Conservation (phyloP, 2,797 vertebrate species). For the Pygocentrus nattereri region DNA sequence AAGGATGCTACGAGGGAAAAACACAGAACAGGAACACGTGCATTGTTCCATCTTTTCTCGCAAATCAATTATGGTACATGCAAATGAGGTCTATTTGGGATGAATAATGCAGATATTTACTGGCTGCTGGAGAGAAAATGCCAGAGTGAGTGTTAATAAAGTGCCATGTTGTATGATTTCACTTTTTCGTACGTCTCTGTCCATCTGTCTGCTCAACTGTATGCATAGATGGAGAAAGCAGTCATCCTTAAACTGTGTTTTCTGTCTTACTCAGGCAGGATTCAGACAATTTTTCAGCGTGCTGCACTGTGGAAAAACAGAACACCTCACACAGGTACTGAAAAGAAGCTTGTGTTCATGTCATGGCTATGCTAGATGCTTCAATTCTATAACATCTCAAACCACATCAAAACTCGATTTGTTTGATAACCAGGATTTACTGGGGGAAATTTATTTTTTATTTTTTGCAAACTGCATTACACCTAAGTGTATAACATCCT, state of each 20-base stretch:
- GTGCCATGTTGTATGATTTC: conserved; percentile 25
- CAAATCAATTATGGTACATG: conserved; percentile 75
- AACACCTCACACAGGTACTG: background rate
- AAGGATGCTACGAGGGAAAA: conserved; percentile 34
- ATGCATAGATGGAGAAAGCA: background rate
- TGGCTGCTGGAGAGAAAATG: conserved; percentile 53
- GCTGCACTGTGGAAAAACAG: background rate
- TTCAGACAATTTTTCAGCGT: background rate
- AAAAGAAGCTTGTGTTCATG: background rate
- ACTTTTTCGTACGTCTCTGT: conserved; percentile 8
- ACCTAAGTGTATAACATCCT: no score
- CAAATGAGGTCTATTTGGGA: conserved; percentile 77
- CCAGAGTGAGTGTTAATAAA: conserved; percentile 63
- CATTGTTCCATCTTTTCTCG: conserved; percentile 66
- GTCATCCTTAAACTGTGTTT: conserved; percentile 12
- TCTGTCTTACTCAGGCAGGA: conserved; percentile 3
- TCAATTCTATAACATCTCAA: no score
- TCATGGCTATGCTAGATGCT: no score
- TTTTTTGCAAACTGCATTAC: no score
- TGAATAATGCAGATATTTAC: conserved; percentile 77
- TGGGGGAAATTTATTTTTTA: no score
- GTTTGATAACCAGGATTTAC: no score
- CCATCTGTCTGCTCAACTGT: conserved; percentile 4
- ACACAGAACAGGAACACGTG: conserved; percentile 44
- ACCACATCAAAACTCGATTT: no score